Conservation (phyloP, 2,797 vertebrate species). For the Hoplostethus atlanticus region DNA sequence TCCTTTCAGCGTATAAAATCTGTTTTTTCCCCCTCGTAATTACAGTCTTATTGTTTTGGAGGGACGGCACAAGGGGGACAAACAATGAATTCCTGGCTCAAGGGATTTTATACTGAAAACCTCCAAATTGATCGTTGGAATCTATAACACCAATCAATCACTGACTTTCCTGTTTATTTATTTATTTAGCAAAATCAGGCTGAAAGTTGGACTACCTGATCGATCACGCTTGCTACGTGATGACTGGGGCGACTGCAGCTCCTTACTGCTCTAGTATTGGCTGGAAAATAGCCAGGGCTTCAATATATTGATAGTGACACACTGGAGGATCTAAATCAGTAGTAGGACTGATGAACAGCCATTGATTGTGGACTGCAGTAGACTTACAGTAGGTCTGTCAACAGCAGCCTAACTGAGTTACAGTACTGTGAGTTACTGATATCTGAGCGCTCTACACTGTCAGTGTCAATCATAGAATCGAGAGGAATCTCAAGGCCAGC, state of each 20-base stretch:
- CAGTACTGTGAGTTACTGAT: background rate
- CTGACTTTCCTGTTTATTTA: background rate
- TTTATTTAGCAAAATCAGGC: background rate
- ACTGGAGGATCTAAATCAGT: constrained; percentile 44
- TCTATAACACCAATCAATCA: background rate
- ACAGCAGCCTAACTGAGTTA: constrained; percentile 7
- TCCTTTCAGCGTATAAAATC: background rate
- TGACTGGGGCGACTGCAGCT: background rate
- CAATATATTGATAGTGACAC: constrained; percentile 39
- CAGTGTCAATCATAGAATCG: no score
- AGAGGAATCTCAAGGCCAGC: no score
- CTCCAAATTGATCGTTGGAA: background rate
- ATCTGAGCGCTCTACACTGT: no score
- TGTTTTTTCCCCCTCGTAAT: background rate
- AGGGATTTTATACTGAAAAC: no score
- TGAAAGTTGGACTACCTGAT: background rate
- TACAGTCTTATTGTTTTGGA: no score
- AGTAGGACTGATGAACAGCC: constrained; percentile 8
- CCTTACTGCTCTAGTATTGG: background rate
- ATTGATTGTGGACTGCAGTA: constrained; percentile 13
- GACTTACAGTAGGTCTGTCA: constrained; percentile 27
- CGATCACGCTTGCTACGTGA: background rate
- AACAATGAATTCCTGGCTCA: no score
- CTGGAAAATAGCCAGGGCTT: constrained; percentile 26
- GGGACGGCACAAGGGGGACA: no score